Base-by-base conservation (phyloP, 1,140 invertebrate species). In the Neuroterus valhalla region DNA sequence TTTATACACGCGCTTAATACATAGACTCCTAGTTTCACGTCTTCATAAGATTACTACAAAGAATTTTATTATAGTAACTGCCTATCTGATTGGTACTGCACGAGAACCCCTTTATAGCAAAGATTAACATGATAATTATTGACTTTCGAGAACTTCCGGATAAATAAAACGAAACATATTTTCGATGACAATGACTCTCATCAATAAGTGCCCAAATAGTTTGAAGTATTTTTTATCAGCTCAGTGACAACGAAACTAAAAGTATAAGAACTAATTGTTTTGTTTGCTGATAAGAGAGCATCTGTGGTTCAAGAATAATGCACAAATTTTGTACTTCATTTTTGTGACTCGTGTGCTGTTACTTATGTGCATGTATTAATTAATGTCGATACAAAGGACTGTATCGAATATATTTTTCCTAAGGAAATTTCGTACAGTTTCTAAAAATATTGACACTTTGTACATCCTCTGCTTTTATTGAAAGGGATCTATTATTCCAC, bases 151-250 rank as follows among this genome's bases (percentile, higher is more conserved):
- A 55, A 23, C 52, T 62, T 62, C 15, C 23, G 4, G 31, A 23
- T 62, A 21, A 62, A 15, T 26, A 62, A 12, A 26, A 62, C 14
- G 8, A 26, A 31, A 38, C 15, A 62, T 31, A 14, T 31, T 31
- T n/a, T 31, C 15, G n/a, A 62, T 31, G 21, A 55, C 26, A 26
- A 62, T 62, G 12, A 38, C n/a, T 31, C 55, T 62, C 8, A 23
- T 62, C 55, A n/a, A 62, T 31, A 62, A 23, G 55, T 62, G 55
- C 55, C 55, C 31, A 62, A 62, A 62, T 62, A 62, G 31, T 62
- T 26, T 26, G 52, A 62, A 31, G n/a, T 62, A 62, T 23, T 62
- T 23, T 31, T 62, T 11, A 62, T 62, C 21, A 6, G 23, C 26
- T 14, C 26, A 62, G 23, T 38, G 21, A 62, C 55, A 62, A 38